Conservation (phyloP, 1,140 invertebrate species). For the Chrysopa pallens region DNA sequence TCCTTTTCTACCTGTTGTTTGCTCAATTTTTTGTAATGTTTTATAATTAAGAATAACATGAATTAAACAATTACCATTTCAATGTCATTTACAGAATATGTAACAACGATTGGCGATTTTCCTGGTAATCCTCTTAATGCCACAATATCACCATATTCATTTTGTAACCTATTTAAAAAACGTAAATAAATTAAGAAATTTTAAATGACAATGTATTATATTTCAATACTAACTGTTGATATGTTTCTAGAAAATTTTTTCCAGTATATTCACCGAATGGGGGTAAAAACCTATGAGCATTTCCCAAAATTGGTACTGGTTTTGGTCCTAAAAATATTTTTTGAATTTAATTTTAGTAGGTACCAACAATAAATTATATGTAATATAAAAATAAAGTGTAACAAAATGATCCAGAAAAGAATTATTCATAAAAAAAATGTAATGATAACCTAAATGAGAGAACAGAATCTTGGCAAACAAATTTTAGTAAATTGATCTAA, state of each 20-base stretch:
- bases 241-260: slow-evolving; percentile 2
- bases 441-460: no score
- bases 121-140: slow-evolving; percentile 5
- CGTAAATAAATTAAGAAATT: slow-evolving; percentile 1
- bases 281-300: slow-evolving; percentile 21
- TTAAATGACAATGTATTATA: background rate
- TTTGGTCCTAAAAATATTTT: slow-evolving; percentile 20
- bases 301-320: slow-evolving; percentile 23
- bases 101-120: slow-evolving; percentile 8
- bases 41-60: slow-evolving; percentile 3
- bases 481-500: no score
- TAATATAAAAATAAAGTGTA: no score
- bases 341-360: background rate
- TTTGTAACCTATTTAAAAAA: slow-evolving; percentile 6
- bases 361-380: no score
- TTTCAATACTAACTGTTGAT: slow-evolving; percentile 1
- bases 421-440: no score
- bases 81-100: slow-evolving; percentile 15
- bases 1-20: no score
- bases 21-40: no score
- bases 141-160: slow-evolving; percentile 15
- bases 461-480: no score
- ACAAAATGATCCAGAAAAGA: no score
- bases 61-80: slow-evolving; percentile 5
- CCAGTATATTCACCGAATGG: slow-evolving; percentile 5